Base-by-base conservation (phyloP, 2,113 vertebrate genomes). In the Murina feae region DNA sequence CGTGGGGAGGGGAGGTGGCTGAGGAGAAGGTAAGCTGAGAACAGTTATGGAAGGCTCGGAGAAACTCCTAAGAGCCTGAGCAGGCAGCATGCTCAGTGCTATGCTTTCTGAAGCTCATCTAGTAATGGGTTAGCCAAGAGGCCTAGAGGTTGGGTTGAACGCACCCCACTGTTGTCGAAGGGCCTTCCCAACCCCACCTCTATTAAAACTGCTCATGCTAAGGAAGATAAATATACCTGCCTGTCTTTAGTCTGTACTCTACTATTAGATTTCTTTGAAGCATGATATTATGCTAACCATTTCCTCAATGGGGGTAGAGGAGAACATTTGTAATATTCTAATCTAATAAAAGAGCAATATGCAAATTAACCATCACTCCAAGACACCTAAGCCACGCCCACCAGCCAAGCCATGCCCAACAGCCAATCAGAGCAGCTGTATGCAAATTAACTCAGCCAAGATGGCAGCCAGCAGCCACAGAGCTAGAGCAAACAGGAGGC, bases 1-100 rank as follows among this genome's bases (percentile, higher is more conserved):
- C 1, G 0, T 2, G 10, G 10, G 9, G 4, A 11, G 13, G 35
- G 16, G 23, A 5, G 37, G 39, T 6, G 20, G 55, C 1, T 16
- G 9, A 1, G 66, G 39, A 72, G 21, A 17, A 84, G 23, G 65
- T 3, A 17, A 23, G 66, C 39, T 30, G 39, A 83, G 86, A 23
- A 74, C 47, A 72, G n/a, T 23, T 11, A 25, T 21, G 0, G 35
- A 69, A 66, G 44, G n/a, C 49, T 85, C 51, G 55, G 20, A 9
- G 80, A 94, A 80, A 79, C 10, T 4, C n/a, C 47, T 28, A n/a
- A 47, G 20, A 51, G 12, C 51, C 49, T 81, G 44, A 87, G 65
- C 47, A 92, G 35, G 18, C 1, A 37, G 18, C 11, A 58, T 55
- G 44, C 66, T 85, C 66, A 76, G 85, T 78, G n/a, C 21, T 85